These are phyloP conservation scores for Anguilla japonica DNA, from an alignment of 2,113 vertebrate species.

Conservation along the genomic window DNA sequence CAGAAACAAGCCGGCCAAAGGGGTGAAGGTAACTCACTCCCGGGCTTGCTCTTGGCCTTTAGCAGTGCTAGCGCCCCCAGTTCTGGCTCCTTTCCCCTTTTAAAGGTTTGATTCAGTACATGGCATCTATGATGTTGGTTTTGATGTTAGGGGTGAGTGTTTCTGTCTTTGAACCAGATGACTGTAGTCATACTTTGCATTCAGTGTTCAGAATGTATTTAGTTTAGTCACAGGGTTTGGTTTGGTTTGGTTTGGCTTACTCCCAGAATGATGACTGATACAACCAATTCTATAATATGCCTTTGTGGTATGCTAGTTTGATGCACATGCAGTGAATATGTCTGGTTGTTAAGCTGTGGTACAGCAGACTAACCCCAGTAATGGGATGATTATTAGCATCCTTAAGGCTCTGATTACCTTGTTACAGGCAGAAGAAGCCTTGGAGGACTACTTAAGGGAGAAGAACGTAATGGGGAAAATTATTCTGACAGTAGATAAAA, in stretches of 20 bases:
- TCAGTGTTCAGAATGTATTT: not conserved
- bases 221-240: not conserved
- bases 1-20: conserved; percentile 11
- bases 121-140: too few species aligned
- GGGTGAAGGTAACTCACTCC: conserved; percentile 16
- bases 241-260: not conserved
- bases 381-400: not conserved
- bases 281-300: not conserved
- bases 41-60: not conserved
- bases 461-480: not conserved
- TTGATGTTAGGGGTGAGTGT: too few species aligned
- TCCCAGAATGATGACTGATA: not conserved
- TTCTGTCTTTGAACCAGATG: too few species aligned
- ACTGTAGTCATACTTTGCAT: too few species aligned
- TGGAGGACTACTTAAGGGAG: conserved; percentile 10
- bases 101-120: too few species aligned
- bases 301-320: not conserved
- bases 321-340: not conserved
- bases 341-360: not conserved
- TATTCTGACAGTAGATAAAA: conserved; percentile 11
- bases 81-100: not conserved
- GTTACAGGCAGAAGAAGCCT: conserved; percentile 14
- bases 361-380: not conserved
- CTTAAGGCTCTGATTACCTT: not conserved
- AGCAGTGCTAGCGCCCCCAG: not conserved